Evolutionary conservation across 1,140 invertebrate genomes (phyloP).

Genomic region (Panagrolaimus sp.): DNA sequence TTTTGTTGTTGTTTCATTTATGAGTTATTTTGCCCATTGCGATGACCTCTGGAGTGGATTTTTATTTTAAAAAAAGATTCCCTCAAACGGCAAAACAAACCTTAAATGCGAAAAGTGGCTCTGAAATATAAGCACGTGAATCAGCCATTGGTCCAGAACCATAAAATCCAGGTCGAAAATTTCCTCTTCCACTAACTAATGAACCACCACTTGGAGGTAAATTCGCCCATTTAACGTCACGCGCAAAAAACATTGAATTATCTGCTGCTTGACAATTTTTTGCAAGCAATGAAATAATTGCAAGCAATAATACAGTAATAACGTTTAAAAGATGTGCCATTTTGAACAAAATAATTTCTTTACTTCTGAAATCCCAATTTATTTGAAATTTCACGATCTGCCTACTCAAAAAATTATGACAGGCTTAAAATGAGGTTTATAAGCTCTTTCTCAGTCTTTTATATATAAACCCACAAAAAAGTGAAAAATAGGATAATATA

Average conservation of each 20-base stretch:
- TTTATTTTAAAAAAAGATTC: no score
- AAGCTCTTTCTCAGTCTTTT: no score
- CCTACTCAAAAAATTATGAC: no score
- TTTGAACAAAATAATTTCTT: no score
- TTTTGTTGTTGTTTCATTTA: no score
- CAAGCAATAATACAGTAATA: background rate
- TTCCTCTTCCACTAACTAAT: constrained; percentile 33
- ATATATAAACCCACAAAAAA: no score
- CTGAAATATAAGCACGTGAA: constrained; percentile 25
- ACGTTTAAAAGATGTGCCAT: background rate
- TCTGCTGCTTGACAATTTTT: background rate
- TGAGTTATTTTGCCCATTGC: background rate
- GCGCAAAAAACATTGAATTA: constrained; percentile 1
- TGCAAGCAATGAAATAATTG: background rate
- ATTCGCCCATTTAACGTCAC: constrained; percentile 2
- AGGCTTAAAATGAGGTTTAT: no score
- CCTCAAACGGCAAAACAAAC: no score
- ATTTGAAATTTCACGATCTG: no score
- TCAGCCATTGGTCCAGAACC: constrained; percentile 21
- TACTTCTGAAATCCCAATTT: no score
- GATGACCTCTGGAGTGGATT: no score
- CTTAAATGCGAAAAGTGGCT: constrained; percentile 32
- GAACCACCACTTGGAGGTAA: constrained; percentile 19
- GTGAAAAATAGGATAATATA: no score
- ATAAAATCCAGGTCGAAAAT: constrained; percentile 40